Evolutionary conservation across 2,797 vertebrate genomes (phyloP).

Genomic region (Anolis apletophallus): DNA sequence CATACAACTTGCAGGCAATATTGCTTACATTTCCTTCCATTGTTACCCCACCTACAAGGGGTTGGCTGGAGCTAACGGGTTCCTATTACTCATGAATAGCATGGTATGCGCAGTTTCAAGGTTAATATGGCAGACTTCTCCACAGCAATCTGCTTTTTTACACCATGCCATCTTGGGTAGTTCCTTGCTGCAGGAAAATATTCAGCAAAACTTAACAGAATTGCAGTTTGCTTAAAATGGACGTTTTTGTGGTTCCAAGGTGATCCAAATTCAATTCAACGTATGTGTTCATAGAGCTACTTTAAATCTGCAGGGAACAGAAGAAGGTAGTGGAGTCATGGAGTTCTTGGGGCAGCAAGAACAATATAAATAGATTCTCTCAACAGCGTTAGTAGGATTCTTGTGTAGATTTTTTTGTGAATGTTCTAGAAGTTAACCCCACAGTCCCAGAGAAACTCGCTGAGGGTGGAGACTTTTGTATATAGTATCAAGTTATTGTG

Average conservation of each 20-base stretch:
- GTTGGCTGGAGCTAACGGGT: background rate
- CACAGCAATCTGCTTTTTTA: background rate
- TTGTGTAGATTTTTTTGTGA: constrained; percentile 47
- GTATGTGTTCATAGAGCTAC: background rate
- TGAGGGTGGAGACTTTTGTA: constrained; percentile 19
- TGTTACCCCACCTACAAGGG: background rate
- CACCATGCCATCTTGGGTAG: background rate
- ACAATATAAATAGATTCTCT: background rate
- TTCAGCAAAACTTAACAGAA: background rate
- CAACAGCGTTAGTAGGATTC: constrained; percentile 39
- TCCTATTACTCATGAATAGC: background rate
- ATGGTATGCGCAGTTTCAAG: background rate
- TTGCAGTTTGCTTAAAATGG: background rate
- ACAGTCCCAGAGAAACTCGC: constrained; percentile 26
- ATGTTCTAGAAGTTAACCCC: background rate
- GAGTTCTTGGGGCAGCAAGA: background rate
- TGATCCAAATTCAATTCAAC: background rate
- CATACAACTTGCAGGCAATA: background rate
- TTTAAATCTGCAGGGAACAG: background rate
- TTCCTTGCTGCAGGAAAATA: background rate
- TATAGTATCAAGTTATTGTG: constrained; percentile 6
- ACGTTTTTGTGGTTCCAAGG: background rate
- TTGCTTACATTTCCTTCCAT: background rate
- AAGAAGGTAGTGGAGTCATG: background rate
- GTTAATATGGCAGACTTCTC: background rate